Evolutionary conservation across 2,113 vertebrate genomes (phyloP).

Genomic region (Catagonus wagneri): DNA sequence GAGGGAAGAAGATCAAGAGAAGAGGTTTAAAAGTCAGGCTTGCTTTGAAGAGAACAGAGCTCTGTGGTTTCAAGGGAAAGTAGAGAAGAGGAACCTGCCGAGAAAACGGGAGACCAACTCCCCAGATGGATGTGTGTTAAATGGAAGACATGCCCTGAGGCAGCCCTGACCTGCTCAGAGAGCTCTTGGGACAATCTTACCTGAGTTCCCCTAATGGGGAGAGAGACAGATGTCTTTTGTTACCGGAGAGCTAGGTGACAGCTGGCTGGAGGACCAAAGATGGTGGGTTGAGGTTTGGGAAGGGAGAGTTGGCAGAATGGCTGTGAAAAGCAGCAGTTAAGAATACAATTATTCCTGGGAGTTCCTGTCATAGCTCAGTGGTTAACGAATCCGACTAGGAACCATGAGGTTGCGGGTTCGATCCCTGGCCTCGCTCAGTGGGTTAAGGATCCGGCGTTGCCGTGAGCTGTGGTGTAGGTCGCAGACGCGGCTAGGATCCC

Average conservation of each 20-base stretch:
- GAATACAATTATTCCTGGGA: slow-evolving; percentile 7
- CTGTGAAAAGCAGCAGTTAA: background rate
- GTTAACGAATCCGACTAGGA: too few relatives aligned
- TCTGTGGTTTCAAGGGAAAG: background rate
- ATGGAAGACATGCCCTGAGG: background rate
- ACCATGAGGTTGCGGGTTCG: too few relatives aligned
- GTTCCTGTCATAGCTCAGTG: too few relatives aligned
- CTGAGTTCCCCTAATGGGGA: background rate
- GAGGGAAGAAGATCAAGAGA: background rate
- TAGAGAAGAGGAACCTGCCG: background rate
- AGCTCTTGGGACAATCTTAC: background rate
- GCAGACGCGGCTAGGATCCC: too few relatives aligned
- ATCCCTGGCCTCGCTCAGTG: too few relatives aligned
- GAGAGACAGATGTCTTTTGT: background rate
- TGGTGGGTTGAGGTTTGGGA: background rate
- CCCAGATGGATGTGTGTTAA: background rate
- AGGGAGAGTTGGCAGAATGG: background rate
- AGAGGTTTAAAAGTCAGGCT: background rate
- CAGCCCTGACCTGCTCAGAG: background rate
- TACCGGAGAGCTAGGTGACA: background rate
- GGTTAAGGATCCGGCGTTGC: too few relatives aligned
- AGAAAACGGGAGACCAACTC: background rate
- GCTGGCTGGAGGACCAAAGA: background rate
- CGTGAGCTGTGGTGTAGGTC: too few relatives aligned
- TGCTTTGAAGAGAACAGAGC: background rate